Percentiles rank a stretch among this genome's conserved stretches.
Conservation (phyloP, 2,113 vertebrate genomes). For the Clarias magur region DNA sequence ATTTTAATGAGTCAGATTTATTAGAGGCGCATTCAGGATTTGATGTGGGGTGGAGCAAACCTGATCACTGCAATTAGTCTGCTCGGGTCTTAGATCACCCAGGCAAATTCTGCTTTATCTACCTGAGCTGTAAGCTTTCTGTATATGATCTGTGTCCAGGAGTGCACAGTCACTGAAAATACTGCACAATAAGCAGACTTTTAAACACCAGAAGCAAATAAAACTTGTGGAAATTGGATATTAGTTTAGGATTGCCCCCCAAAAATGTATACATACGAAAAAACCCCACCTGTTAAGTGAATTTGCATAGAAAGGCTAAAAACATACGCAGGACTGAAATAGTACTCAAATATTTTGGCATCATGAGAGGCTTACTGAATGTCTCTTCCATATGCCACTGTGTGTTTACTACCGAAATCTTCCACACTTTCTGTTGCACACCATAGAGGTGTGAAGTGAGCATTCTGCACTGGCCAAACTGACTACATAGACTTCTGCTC, state of each 20-base stretch:
- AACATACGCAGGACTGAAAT: not conserved
- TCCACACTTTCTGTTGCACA: not conserved
- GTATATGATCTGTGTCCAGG: not conserved
- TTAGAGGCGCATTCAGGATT: not conserved
- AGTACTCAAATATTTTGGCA: conserved; percentile 15
- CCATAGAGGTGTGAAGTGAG: not conserved
- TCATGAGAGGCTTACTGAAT: conserved; percentile 12
- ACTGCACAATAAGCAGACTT: not conserved
- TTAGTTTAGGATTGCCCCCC: not conserved
- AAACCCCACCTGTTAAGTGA: not conserved
- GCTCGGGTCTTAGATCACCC: conserved; percentile 31
- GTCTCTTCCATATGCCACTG: not conserved
- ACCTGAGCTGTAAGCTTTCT: not conserved
- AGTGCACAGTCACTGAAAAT: not conserved
- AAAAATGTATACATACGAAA: not conserved
- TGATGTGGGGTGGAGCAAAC: conserved; percentile 1
- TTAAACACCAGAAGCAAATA: not conserved
- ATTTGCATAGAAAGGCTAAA: not conserved
- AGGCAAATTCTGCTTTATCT: conserved; percentile 27
- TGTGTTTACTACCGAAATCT: not conserved
- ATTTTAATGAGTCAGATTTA: not conserved
- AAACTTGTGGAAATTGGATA: conserved; percentile 5
- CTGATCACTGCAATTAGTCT: conserved; percentile 33
- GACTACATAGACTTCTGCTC: not conserved
- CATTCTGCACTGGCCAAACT: not conserved